Percentiles rank a stretch among this genome's conserved stretches.
Conservation (phyloP, 2,797 vertebrate species). For the Caiman crocodilus region DNA sequence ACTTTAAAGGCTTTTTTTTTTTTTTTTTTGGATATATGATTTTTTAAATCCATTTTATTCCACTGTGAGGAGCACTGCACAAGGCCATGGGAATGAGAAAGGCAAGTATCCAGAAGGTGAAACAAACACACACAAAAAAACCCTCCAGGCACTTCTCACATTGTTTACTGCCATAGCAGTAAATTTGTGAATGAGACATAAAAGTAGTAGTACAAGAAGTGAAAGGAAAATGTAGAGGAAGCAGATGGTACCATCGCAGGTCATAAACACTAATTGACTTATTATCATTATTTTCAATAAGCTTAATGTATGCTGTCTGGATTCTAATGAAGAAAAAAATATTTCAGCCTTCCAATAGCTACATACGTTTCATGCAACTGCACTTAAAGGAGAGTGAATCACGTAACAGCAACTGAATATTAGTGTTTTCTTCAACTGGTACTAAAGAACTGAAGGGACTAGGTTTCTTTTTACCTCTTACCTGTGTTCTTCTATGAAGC, state of each 20-base stretch:
- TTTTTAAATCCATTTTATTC: constrained; percentile 7
- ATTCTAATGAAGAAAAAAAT: constrained; percentile 3
- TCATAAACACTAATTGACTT: neutral
- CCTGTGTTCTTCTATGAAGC: neutral
- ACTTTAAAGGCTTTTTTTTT: constrained; percentile 1
- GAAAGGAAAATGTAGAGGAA: neutral
- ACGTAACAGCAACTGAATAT: neutral
- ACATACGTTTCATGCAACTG: neutral
- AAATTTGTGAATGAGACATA: neutral
- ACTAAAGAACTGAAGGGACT: neutral
- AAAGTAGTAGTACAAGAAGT: neutral
- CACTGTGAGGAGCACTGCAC: neutral
- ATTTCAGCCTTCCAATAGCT: neutral
- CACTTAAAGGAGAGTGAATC: neutral
- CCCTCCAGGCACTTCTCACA: neutral
- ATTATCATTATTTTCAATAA: neutral
- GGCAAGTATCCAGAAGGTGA: neutral
- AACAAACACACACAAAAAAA: neutral
- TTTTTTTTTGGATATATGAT: neutral
- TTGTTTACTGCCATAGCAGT: neutral
- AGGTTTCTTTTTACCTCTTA: neutral
- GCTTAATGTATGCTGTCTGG: neutral
- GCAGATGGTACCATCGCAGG: neutral
- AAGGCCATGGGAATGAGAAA: neutral
- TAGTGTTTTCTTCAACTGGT: neutral